Percentiles rank a stretch among this genome's conserved stretches.
Evolutionary conservation across 1,140 invertebrate genomes (phyloP).

Genomic region (Aphaenogaster ashmeadi): DNA sequence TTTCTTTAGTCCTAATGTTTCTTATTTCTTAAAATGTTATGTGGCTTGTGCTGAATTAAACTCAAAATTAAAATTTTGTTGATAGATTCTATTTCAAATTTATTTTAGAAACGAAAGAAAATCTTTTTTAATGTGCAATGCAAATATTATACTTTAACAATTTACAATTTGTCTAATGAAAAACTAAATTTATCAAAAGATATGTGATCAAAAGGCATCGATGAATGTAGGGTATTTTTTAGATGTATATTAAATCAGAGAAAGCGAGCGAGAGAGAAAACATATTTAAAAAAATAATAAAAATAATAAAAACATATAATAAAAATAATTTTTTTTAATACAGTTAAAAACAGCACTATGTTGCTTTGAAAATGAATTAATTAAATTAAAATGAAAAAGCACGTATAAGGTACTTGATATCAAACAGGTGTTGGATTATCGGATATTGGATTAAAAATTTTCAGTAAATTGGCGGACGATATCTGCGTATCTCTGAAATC

Average conservation of each 20-base stretch:
- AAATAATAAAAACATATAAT: no score
- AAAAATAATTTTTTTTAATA: not conserved
- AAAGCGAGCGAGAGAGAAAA: not conserved
- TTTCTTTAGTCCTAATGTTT: not conserved
- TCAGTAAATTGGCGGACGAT: not conserved
- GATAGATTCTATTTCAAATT: not conserved
- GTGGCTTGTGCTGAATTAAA: not conserved
- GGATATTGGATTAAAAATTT: constrained; percentile 41
- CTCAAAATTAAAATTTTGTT: not conserved
- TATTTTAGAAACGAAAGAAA: not conserved
- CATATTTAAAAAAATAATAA: no score
- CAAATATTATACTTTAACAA: not conserved
- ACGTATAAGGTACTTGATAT: not conserved
- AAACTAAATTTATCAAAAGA: constrained; percentile 6
- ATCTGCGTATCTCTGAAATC: not conserved
- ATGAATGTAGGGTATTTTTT: not conserved
- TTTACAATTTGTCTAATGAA: not conserved
- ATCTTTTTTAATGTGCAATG: not conserved
- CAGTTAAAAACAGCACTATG: not conserved
- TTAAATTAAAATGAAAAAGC: not conserved
- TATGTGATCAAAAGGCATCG: not conserved
- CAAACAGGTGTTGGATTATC: constrained; percentile 31
- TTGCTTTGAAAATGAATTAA: not conserved
- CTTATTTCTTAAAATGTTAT: not conserved
- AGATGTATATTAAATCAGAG: not conserved